Percentiles rank a stretch among this genome's conserved stretches.
Conservation (phyloP, 1,140 invertebrate genomes). For the Sminthurides bifidus region DNA sequence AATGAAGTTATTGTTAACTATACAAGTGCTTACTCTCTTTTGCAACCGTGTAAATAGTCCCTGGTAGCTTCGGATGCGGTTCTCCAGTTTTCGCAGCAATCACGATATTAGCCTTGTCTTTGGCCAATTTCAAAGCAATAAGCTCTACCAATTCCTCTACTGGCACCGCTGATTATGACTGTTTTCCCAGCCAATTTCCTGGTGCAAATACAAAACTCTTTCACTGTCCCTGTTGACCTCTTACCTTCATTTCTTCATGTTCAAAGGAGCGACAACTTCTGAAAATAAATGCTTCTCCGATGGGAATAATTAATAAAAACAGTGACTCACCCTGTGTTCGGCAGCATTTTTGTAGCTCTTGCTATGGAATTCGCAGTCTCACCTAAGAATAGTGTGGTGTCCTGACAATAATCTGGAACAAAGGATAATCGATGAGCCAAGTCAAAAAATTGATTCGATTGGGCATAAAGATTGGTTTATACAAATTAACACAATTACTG, state of each 20-base stretch:
- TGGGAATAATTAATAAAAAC: not conserved
- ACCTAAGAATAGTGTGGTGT: too few relatives aligned
- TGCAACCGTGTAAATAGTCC: conserved; percentile 92
- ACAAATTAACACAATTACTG: too few relatives aligned
- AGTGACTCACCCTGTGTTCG: conserved; percentile 14
- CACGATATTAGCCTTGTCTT: conserved; percentile 90
- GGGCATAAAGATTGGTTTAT: too few relatives aligned
- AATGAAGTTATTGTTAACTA: not conserved
- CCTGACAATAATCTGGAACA: too few relatives aligned
- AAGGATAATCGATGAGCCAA: too few relatives aligned
- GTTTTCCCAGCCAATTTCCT: conserved; percentile 85
- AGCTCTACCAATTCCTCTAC: conserved; percentile 93
- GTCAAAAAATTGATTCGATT: too few relatives aligned
- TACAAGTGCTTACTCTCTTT: conserved; percentile 65
- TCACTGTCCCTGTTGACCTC: not conserved
- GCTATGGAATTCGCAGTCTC: too few relatives aligned
- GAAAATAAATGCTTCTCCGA: too few relatives aligned
- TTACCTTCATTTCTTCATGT: not conserved
- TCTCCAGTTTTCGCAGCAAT: conserved; percentile 93
- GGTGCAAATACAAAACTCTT: conserved; percentile 23
- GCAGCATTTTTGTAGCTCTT: conserved; percentile 1
- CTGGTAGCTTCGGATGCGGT: conserved; percentile 92
- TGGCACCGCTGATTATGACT: conserved; percentile 91
- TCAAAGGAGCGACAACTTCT: not conserved
- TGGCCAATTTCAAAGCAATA: conserved; percentile 84